phyloP scores from a whole-genome alignment of 2,113 vertebrate species.

The Oreamnos americanus region DNA sequence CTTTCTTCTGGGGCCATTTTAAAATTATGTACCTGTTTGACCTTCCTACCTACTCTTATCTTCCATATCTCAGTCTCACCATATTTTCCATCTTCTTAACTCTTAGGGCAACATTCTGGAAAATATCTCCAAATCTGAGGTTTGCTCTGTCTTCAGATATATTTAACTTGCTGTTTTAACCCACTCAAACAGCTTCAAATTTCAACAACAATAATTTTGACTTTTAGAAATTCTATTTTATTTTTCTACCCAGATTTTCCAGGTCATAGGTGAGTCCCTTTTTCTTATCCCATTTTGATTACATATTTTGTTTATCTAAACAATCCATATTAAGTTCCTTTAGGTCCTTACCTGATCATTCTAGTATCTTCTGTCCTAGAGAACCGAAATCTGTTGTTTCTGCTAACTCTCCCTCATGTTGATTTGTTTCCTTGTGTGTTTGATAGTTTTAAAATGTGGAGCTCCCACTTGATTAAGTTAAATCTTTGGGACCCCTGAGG shows the following conservation, averaged over 20 bases:
- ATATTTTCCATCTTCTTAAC: background rate
- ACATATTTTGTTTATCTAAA: background rate
- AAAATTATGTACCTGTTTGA: background rate
- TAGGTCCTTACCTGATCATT: background rate
- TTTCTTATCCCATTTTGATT: background rate
- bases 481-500: background rate
- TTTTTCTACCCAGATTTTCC: background rate
- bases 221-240: background rate
- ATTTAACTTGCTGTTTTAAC: background rate
- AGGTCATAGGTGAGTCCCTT: background rate
- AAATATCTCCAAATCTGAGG: background rate
- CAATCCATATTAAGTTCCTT: background rate
- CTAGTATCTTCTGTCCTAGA: background rate
- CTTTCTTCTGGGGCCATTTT: background rate
- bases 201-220: background rate
- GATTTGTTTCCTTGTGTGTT: background rate
- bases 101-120: background rate
- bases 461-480: background rate
- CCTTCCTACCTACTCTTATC: background rate
- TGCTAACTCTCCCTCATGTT: background rate
- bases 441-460: background rate
- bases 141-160: background rate
- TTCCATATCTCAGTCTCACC: background rate
- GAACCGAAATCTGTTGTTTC: background rate
- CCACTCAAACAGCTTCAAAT: background rate